These are phyloP conservation scores for Drosophila virilis DNA, from an alignment of 1,140 invertebrate species.

Conservation along the genomic window DNA sequence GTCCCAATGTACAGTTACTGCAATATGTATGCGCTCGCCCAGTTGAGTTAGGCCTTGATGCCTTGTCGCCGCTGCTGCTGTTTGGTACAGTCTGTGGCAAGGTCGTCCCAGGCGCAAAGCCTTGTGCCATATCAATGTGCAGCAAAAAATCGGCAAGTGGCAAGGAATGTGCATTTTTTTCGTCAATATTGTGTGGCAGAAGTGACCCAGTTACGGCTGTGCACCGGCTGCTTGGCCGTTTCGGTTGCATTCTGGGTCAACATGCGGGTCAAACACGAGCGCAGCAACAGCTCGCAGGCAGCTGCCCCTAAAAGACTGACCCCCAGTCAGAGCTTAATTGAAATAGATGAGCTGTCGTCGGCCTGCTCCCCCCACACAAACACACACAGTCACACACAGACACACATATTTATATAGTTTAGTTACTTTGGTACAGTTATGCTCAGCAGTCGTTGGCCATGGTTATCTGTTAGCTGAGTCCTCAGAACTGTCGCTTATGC, in stretches of 20 bases:
- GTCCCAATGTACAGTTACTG: conserved; percentile 69
- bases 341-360: conserved; percentile 71
- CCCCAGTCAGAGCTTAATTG: conserved; percentile 60
- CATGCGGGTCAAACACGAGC: conserved; percentile 60
- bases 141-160: conserved; percentile 11
- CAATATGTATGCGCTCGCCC: conserved; percentile 52
- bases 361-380: conserved; percentile 11
- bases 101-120: conserved; percentile 63
- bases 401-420: conserved; percentile 28
- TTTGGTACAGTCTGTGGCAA: conserved; percentile 71
- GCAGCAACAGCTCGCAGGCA: conserved; percentile 27
- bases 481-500: conserved; percentile 32
- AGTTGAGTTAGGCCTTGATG: conserved; percentile 51
- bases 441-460: conserved; percentile 23
- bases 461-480: conserved; percentile 29
- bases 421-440: conserved; percentile 58
- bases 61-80: conserved; percentile 27
- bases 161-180: conserved; percentile 16
- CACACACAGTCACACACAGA: not conserved
- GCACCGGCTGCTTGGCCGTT: conserved; percentile 33
- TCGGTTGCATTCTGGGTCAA: conserved; percentile 69
- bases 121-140: conserved; percentile 49
- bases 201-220: conserved; percentile 39
- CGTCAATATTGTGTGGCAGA: conserved; percentile 23
- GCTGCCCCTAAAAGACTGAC: conserved; percentile 48